These are phyloP conservation scores for Chromobotia macracanthus DNA, from an alignment of 2,797 vertebrate species.

Conservation along the genomic window DNA sequence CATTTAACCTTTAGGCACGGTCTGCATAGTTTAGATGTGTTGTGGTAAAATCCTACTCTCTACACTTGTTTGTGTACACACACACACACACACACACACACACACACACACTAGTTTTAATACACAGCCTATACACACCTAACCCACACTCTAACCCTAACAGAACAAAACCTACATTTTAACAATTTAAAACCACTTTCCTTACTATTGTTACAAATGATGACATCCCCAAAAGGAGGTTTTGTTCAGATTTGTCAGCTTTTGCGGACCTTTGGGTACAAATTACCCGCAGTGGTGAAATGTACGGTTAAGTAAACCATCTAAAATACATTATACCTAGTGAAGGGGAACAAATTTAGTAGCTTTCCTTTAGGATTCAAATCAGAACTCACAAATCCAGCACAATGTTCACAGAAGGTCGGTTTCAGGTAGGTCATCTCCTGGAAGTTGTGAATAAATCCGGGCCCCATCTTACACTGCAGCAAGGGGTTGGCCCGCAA, in stretches of 20 bases:
- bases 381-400: slow-evolving; percentile 92
- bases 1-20: too few species aligned
- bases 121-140: too few species aligned
- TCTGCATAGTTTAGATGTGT: neutral
- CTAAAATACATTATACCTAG: neutral
- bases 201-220: too few species aligned
- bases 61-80: neutral
- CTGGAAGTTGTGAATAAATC: slow-evolving; percentile 94
- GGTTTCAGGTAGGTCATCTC: slow-evolving; percentile 97
- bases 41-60: slow-evolving; percentile 12
- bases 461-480: slow-evolving; percentile 95
- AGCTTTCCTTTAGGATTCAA: neutral
- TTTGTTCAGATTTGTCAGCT: too few species aligned
- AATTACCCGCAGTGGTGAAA: neutral
- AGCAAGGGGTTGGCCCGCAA: slow-evolving; percentile 93
- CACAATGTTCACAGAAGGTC: slow-evolving; percentile 97
- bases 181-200: too few species aligned
- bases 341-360: neutral
- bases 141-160: neutral
- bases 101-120: neutral
- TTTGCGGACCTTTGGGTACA: too few species aligned
- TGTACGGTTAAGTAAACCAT: neutral
- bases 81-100: too few species aligned
- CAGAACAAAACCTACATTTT: too few species aligned
- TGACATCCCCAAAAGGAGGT: too few species aligned